phyloP scores from a whole-genome alignment of 2,113 vertebrate species.

The Gasterosteus aculeatus region DNA sequence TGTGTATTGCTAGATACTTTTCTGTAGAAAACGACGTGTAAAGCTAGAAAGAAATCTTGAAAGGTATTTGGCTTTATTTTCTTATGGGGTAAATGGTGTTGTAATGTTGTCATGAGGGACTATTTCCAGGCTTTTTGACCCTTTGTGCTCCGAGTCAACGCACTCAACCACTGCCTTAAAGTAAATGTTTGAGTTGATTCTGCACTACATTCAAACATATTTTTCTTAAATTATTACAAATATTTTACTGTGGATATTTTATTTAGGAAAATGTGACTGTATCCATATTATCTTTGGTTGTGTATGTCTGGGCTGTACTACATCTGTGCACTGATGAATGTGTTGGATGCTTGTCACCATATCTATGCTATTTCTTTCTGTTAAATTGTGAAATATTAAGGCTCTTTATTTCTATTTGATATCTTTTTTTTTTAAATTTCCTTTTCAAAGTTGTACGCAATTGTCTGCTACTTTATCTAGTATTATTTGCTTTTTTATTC shows the following conservation, averaged over 20 bases:
- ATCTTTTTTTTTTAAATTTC: background rate
- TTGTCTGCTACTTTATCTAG: background rate
- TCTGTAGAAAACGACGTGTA: background rate
- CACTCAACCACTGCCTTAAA: constrained; percentile 32
- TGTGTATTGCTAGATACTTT: background rate
- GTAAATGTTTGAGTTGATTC: background rate
- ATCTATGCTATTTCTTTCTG: background rate
- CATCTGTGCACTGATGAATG: background rate
- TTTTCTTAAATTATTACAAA: background rate
- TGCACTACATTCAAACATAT: background rate
- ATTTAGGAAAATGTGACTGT: background rate
- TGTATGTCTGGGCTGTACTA: background rate
- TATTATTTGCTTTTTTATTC: background rate
- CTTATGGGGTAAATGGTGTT: background rate
- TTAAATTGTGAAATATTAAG: background rate
- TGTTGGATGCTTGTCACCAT: background rate
- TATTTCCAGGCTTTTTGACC: background rate
- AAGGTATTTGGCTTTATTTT: background rate
- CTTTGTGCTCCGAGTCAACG: background rate
- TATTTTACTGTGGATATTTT: constrained; percentile 9
- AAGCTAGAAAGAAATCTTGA: background rate
- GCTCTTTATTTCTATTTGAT: background rate
- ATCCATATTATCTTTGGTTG: background rate
- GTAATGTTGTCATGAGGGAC: constrained; percentile 25
- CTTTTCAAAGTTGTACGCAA: background rate